These are phyloP conservation scores for Bos taurus DNA, from an alignment of 2,113 vertebrate species.

Conservation along the genomic window DNA sequence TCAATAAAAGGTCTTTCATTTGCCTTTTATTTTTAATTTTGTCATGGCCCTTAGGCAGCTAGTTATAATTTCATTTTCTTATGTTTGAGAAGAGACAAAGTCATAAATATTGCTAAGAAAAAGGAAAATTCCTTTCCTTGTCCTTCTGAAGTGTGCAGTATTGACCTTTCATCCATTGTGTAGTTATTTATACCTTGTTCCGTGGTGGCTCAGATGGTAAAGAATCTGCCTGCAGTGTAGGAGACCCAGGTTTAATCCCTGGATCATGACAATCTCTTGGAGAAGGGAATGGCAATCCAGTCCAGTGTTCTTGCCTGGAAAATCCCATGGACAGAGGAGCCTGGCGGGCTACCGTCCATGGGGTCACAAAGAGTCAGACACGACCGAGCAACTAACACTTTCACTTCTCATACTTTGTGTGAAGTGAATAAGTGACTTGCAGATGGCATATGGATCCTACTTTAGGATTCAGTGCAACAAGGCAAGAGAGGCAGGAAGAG, in stretches of 20 bases:
- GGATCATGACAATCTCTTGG: background rate
- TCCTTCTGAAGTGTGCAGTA: background rate
- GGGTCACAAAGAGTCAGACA: background rate
- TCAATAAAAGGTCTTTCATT: background rate
- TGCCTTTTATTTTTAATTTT: slow-evolving; percentile 2
- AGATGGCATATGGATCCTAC: background rate
- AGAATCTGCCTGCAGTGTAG: background rate
- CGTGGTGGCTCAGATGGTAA: rapidly evolving
- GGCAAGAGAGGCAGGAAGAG: background rate
- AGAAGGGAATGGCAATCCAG: background rate
- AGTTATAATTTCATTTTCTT: background rate
- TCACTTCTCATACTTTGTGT: background rate
- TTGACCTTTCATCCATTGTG: background rate
- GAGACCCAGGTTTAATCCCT: background rate
- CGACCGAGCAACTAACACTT: background rate
- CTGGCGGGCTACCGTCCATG: background rate
- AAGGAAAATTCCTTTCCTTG: background rate
- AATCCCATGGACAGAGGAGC: background rate
- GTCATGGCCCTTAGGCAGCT: background rate
- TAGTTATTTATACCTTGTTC: background rate
- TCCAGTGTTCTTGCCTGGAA: background rate
- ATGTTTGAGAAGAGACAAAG: background rate
- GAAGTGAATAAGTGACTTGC: background rate
- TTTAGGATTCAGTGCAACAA: background rate
- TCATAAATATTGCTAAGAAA: background rate